A percentile compares a stretch with the other conserved stretches of the same genome.
Evolutionary conservation across 2,797 vertebrate species (phyloP).

Genomic region (Vireo griseus): DNA sequence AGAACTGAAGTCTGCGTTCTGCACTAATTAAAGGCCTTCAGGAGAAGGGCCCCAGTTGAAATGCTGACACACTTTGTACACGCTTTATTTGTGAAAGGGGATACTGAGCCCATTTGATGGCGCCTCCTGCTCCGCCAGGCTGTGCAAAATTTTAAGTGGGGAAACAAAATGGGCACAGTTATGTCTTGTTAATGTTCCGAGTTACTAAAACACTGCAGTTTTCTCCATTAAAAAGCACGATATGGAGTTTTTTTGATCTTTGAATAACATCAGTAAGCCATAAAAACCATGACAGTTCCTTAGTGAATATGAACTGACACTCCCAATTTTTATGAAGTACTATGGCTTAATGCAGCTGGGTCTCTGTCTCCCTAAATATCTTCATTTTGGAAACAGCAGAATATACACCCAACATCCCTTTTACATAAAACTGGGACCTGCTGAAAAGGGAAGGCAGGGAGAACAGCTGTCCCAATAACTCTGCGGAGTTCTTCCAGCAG

Average conservation of each 20-base stretch:
- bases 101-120: conserved; percentile 74
- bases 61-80: conserved; percentile 86
- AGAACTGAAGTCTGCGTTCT: conserved; percentile 87
- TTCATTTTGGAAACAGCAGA: neutral
- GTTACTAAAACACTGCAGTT: neutral
- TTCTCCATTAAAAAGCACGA: neutral
- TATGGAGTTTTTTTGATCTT: neutral
- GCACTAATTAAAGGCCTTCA: conserved; percentile 90
- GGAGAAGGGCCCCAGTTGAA: conserved; percentile 86
- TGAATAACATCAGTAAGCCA: neutral
- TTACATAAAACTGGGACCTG: neutral
- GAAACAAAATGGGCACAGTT: conserved; percentile 41
- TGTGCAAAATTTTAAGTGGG: conserved; percentile 47
- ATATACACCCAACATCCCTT: neutral
- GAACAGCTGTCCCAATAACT: neutral
- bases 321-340: neutral
- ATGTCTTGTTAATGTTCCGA: conserved; percentile 8
- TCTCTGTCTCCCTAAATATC: neutral
- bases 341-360: neutral
- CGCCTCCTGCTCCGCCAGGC: conserved; percentile 39
- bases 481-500: neutral
- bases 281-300: neutral
- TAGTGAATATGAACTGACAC: neutral
- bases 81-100: conserved; percentile 77
- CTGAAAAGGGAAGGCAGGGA: neutral